Conservation (phyloP, 2,113 vertebrate species). For the Muscicapa adusta region DNA sequence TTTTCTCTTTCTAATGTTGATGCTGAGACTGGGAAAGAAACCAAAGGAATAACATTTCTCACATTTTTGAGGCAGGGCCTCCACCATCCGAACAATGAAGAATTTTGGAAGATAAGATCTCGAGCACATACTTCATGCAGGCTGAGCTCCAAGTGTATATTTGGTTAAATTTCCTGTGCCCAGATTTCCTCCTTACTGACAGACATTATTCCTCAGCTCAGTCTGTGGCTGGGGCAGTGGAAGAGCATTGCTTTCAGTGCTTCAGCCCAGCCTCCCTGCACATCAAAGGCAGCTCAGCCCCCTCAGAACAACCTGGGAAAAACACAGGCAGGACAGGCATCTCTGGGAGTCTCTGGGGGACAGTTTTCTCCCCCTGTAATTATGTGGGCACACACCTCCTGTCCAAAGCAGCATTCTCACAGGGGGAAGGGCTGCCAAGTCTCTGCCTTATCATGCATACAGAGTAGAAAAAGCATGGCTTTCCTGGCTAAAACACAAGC, state of each 20-base stretch:
- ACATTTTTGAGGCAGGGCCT: constrained; percentile 41
- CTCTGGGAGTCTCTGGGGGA: not conserved
- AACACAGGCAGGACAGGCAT: not conserved
- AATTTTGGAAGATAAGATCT: constrained; percentile 45
- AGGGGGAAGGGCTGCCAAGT: not conserved
- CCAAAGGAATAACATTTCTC: constrained; percentile 24
- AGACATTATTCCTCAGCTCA: not conserved
- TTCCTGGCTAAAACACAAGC: not conserved
- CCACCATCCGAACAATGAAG: not conserved
- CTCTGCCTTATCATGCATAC: not conserved
- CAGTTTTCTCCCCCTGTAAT: not conserved
- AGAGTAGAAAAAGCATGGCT: not conserved
- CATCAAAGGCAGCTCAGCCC: not conserved
- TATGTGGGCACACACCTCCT: not conserved
- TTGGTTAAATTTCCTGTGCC: not conserved
- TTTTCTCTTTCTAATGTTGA: constrained; percentile 7
- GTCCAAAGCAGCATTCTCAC: not conserved
- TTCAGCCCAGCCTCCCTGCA: not conserved
- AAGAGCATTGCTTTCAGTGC: not conserved
- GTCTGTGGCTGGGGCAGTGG: not conserved
- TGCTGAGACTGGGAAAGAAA: constrained; percentile 4
- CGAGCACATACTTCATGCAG: not conserved
- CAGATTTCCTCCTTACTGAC: not conserved
- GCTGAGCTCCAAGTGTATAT: not conserved
- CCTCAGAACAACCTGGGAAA: not conserved